Evolutionary conservation across 2,888 invertebrate genomes (phyloP).

Genomic region (Scrobipalpa atriplicella): DNA sequence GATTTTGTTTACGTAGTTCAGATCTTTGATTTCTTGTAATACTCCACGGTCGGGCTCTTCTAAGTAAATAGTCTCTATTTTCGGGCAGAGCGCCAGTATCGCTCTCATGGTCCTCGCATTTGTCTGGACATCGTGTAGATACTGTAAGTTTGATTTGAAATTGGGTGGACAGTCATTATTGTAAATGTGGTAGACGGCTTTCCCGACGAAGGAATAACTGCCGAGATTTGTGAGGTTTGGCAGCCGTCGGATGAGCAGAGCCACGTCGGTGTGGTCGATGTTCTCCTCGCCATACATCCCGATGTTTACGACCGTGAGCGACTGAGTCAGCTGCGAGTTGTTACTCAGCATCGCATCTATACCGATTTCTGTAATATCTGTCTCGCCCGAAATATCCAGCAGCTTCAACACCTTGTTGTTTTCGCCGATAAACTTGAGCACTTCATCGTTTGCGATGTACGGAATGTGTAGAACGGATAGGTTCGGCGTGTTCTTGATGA

Average conservation of each 20-base stretch:
- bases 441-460: slow-evolving; percentile 87
- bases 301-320: slow-evolving; percentile 84
- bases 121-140: slow-evolving; percentile 86
- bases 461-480: slow-evolving; percentile 85
- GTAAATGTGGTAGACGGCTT: slow-evolving; percentile 81
- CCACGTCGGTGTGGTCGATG: slow-evolving; percentile 85
- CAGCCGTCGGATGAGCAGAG: slow-evolving; percentile 83
- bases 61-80: slow-evolving; percentile 85
- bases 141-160: slow-evolving; percentile 85
- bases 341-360: slow-evolving; percentile 82
- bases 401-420: slow-evolving; percentile 82
- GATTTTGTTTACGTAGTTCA: slow-evolving; percentile 78
- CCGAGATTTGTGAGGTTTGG: slow-evolving; percentile 85
- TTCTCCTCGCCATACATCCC: slow-evolving; percentile 88
- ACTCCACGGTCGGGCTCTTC: slow-evolving; percentile 84
- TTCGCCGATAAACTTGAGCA: slow-evolving; percentile 83
- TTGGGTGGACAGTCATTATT: slow-evolving; percentile 77
- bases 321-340: slow-evolving; percentile 77
- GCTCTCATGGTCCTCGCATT: slow-evolving; percentile 82
- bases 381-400: slow-evolving; percentile 87
- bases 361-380: slow-evolving; percentile 85
- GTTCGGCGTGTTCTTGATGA: slow-evolving; percentile 83
- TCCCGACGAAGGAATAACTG: slow-evolving; percentile 87
- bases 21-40: slow-evolving; percentile 73
- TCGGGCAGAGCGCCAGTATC: slow-evolving; percentile 84